These are phyloP conservation scores for Lithobates sylvaticus DNA, from an alignment of 2,797 vertebrate genomes.

Conservation along the genomic window DNA sequence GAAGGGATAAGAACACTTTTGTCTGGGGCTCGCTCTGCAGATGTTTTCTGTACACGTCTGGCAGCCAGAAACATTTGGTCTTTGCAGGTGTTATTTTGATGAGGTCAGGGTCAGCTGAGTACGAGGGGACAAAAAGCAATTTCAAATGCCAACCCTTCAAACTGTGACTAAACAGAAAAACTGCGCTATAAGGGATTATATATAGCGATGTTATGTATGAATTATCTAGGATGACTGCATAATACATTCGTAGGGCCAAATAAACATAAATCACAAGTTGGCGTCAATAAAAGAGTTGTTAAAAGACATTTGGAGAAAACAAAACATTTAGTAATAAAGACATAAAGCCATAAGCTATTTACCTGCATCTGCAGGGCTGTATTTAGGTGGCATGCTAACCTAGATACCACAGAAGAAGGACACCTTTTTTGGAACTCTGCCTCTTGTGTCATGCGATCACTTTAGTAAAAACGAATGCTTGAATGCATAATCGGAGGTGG, in stretches of 20 bases:
- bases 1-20: conserved; percentile 67
- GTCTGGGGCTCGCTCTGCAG: conserved; percentile 64
- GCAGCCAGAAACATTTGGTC: conserved; percentile 71
- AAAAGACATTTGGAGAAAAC: background rate
- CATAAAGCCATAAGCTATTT: no score
- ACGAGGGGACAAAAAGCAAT: conserved; percentile 68
- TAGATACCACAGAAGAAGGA: no score
- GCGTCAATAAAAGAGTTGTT: background rate
- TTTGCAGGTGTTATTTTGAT: conserved; percentile 77
- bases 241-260: background rate
- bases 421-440: no score
- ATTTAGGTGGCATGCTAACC: no score
- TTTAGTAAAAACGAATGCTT: no score
- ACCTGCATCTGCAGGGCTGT: no score
- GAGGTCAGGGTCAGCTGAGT: conserved; percentile 64
- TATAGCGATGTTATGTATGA: background rate
- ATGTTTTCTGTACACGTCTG: conserved; percentile 80
- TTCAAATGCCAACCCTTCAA: conserved; percentile 72
- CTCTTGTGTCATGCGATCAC: no score
- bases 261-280: background rate
- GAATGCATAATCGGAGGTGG: no score
- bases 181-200: conserved; percentile 63
- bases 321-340: background rate
- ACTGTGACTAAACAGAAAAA: conserved; percentile 72
- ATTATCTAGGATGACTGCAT: background rate